These are phyloP conservation scores for Nycticryphes semicollaris DNA, from an alignment of 2,113 vertebrate genomes.

Conservation along the genomic window DNA sequence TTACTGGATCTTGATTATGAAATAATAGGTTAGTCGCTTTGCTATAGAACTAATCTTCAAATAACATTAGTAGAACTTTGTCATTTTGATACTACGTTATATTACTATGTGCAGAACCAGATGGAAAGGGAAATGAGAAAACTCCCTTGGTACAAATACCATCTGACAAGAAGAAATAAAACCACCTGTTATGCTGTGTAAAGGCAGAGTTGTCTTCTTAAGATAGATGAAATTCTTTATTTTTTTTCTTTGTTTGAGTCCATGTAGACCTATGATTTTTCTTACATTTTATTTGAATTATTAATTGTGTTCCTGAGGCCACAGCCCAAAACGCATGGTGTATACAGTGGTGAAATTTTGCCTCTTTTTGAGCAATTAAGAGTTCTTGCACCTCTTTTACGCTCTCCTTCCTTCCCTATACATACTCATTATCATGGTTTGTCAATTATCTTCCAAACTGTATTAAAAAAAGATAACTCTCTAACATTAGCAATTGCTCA, in stretches of 20 bases:
- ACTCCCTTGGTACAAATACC: constrained; percentile 41
- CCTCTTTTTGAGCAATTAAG: constrained; percentile 55
- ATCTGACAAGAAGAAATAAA: constrained; percentile 53
- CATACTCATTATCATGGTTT: constrained; percentile 59
- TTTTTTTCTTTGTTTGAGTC: background rate
- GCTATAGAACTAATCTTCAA: background rate
- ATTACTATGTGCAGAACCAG: background rate
- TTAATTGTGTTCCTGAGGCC: background rate
- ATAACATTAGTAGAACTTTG: background rate
- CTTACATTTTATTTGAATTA: background rate
- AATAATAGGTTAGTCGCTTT: background rate
- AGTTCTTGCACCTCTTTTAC: constrained; percentile 19
- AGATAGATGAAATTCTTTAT: background rate
- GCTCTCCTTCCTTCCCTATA: constrained; percentile 25
- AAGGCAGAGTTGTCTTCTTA: background rate
- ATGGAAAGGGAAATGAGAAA: constrained; percentile 31
- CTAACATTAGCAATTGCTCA: constrained; percentile 73
- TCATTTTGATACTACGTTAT: constrained; percentile 9
- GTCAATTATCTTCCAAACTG: constrained; percentile 74
- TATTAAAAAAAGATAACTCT: constrained; percentile 66
- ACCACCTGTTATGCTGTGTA: constrained; percentile 5
- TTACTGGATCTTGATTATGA: background rate
- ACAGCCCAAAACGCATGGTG: background rate
- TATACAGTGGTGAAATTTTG: constrained; percentile 1
- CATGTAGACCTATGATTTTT: background rate